Conservation (phyloP, 2,888 invertebrate genomes). For the Stratiomys singularior region DNA sequence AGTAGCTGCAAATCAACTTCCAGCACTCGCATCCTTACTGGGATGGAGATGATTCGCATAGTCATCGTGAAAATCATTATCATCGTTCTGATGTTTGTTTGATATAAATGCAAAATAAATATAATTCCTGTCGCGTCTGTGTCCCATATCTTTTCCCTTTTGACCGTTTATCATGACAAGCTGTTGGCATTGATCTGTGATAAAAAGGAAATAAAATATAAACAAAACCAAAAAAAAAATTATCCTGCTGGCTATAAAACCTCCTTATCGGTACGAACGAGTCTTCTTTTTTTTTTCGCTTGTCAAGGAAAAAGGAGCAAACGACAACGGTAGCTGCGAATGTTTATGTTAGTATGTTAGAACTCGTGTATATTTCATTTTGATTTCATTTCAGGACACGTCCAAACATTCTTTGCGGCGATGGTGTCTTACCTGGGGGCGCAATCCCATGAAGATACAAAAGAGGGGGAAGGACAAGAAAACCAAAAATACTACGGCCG, state of each 20-base stretch:
- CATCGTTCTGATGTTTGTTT: neutral
- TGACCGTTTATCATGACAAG: constrained; percentile 21
- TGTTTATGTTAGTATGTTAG: neutral
- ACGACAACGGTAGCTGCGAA: neutral
- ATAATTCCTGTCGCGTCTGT: constrained; percentile 30
- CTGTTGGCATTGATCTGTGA: constrained; percentile 47
- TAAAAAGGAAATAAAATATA: constrained; percentile 43
- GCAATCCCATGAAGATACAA: constrained; percentile 21
- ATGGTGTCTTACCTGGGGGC: constrained; percentile 23
- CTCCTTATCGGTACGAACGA: constrained; percentile 26
- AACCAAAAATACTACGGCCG: neutral
- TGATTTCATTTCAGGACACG: constrained; percentile 38
- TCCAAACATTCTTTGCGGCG: constrained; percentile 14
- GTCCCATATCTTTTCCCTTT: neutral
- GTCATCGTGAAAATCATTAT: neutral
- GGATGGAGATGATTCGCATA: too few relatives aligned
- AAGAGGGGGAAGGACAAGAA: neutral
- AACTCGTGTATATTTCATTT: neutral
- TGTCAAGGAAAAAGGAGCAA: neutral
- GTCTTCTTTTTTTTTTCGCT: neutral
- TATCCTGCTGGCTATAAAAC: constrained; percentile 40
- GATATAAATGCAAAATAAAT: constrained; percentile 38
- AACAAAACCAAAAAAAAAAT: constrained; percentile 35
- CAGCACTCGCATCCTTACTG: neutral
- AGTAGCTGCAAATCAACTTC: neutral